phyloP scores from a whole-genome alignment of 2,888 invertebrate genomes.

The Automeris io region DNA sequence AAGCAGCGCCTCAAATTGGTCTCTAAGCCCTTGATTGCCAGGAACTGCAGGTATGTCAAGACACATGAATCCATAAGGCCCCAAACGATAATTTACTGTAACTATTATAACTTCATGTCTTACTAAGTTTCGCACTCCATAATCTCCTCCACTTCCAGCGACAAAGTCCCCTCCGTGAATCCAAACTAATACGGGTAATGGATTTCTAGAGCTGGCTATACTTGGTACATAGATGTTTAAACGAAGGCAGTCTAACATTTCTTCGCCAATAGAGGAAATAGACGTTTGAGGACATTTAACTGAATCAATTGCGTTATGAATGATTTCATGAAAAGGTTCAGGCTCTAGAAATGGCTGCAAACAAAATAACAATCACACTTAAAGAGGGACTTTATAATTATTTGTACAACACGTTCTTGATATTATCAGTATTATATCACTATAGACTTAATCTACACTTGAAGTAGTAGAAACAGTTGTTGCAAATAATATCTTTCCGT shows the following conservation, averaged over 20 bases:
- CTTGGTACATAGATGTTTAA: constrained; percentile 77
- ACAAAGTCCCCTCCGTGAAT: constrained; percentile 58
- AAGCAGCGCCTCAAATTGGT: constrained; percentile 52
- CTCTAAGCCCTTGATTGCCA: constrained; percentile 66
- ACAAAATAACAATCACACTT: constrained; percentile 4
- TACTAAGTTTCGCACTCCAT: constrained; percentile 44
- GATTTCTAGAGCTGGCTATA: constrained; percentile 44
- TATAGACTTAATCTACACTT: background rate
- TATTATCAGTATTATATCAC: background rate
- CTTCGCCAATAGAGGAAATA: constrained; percentile 14
- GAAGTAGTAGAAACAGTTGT: background rate
- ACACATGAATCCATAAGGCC: constrained; percentile 66
- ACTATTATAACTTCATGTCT: constrained; percentile 55
- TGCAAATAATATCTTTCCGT: background rate
- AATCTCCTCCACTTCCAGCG: constrained; percentile 42
- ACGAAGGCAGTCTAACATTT: constrained; percentile 77
- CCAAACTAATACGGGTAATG: constrained; percentile 61
- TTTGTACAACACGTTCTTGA: background rate
- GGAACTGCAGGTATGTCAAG: constrained; percentile 49
- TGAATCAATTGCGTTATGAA: constrained; percentile 51
- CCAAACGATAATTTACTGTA: constrained; percentile 61
- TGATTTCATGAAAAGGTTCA: constrained; percentile 39
- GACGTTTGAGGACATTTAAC: constrained; percentile 51
- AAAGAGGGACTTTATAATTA: background rate
- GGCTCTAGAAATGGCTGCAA: constrained; percentile 46